These are phyloP conservation scores for Etia nguti DNA, from an alignment of 2,113 vertebrate species.

Conservation along the genomic window DNA sequence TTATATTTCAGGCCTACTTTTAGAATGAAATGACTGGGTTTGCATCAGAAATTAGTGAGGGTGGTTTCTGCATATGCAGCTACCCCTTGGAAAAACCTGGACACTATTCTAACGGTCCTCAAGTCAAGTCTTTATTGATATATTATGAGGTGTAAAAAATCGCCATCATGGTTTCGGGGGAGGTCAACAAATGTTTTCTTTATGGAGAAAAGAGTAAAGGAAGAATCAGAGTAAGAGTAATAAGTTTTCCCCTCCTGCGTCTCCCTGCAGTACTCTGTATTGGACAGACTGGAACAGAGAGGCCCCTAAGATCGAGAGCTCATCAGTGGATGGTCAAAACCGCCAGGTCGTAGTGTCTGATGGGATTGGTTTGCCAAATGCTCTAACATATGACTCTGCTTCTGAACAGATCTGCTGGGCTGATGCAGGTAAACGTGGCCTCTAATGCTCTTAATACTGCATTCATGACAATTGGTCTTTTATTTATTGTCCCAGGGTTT, in stretches of 20 bases:
- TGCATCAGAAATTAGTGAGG: not conserved
- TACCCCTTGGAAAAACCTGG: not conserved
- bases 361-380: conserved; percentile 89
- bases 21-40: not conserved
- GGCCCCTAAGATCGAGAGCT: conserved; percentile 91
- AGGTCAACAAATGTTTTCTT: not conserved
- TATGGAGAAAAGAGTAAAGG: not conserved
- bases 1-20: not conserved
- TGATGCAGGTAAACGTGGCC: conserved; percentile 82
- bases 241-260: not conserved
- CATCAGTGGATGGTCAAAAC: conserved; percentile 81
- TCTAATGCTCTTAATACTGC: not conserved
- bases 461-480: not conserved
- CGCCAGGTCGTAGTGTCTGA: conserved; percentile 85
- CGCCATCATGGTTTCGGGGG: not conserved
- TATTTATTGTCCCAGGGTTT: not conserved
- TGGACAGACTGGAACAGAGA: conserved; percentile 99
- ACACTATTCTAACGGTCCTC: not conserved
- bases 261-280: conserved; percentile 80
- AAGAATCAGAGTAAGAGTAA: not conserved
- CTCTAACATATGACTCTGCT: conserved; percentile 83
- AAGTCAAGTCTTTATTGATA: not conserved
- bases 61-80: not conserved
- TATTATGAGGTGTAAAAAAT: not conserved
- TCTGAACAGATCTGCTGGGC: conserved; percentile 90